Conservation (phyloP, 2,113 vertebrate species). For the Amblyopsis rosae region DNA sequence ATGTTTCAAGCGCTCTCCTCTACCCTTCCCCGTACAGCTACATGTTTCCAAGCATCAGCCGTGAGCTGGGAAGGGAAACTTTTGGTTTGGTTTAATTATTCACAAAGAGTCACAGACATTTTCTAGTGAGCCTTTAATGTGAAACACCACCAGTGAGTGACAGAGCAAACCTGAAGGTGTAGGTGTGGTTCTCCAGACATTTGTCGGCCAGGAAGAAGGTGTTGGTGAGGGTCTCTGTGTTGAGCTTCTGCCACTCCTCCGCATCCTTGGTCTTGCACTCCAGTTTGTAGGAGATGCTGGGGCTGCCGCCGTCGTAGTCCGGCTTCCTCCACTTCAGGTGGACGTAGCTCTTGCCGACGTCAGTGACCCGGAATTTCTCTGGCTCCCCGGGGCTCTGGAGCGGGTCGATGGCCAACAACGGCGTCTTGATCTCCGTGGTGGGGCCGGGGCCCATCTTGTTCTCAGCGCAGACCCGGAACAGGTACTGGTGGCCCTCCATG, state of each 20-base stretch:
- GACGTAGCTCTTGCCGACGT: slow-evolving; percentile 91
- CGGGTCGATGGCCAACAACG: slow-evolving; percentile 91
- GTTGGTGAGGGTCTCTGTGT: slow-evolving; percentile 84
- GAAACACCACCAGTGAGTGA: neutral
- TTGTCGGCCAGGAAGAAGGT: slow-evolving; percentile 92
- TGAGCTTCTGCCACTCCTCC: slow-evolving; percentile 89
- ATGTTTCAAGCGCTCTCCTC: no score
- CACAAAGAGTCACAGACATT: no score
- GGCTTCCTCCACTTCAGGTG: slow-evolving; percentile 92
- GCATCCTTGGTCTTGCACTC: slow-evolving; percentile 89
- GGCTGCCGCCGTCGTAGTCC: slow-evolving; percentile 95
- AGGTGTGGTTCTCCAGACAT: slow-evolving; percentile 90
- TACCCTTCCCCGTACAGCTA: no score
- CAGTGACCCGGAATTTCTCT: slow-evolving; percentile 92
- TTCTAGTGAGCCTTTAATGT: neutral
- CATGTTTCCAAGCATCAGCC: no score
- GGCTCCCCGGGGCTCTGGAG: slow-evolving; percentile 93
- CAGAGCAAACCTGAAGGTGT: slow-evolving; percentile 73
- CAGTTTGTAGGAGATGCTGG: slow-evolving; percentile 90
- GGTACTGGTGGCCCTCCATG: slow-evolving; percentile 91
- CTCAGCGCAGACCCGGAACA: slow-evolving; percentile 95
- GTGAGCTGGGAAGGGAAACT: no score
- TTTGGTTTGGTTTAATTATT: no score
- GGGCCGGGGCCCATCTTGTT: slow-evolving; percentile 96
- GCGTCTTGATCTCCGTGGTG: slow-evolving; percentile 88